These are phyloP conservation scores for Eucriotettix oculatus DNA, from an alignment of 2,888 invertebrate genomes.

Conservation along the genomic window DNA sequence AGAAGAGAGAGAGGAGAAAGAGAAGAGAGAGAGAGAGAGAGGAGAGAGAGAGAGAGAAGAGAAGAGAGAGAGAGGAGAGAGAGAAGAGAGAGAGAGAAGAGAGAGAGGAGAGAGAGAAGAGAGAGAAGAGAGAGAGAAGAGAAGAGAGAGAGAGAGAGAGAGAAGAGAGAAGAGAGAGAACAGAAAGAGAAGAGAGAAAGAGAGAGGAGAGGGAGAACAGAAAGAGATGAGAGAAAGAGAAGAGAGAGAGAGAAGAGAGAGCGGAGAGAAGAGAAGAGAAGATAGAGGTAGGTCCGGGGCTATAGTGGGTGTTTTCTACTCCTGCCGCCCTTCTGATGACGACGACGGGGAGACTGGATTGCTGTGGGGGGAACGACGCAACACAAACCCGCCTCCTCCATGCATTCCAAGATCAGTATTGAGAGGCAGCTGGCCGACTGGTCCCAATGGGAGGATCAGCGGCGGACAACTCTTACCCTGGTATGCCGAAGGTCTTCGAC, in stretches of 20 bases:
- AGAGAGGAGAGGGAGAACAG: too few relatives aligned
- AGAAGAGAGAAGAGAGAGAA: not conserved
- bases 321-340: too few relatives aligned
- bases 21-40: not conserved
- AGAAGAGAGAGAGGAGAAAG: not conserved
- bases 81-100: not conserved
- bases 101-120: not conserved
- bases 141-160: not conserved
- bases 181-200: not conserved
- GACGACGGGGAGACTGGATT: too few relatives aligned
- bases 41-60: not conserved
- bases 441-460: too few relatives aligned
- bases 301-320: not conserved
- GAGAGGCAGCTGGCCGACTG: too few relatives aligned
- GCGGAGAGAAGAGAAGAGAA: not conserved
- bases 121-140: not conserved
- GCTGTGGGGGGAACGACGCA: too few relatives aligned
- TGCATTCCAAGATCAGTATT: too few relatives aligned
- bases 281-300: not conserved
- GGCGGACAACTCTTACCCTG: too few relatives aligned
- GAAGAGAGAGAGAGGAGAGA: not conserved
- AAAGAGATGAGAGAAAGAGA: too few relatives aligned
- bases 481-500: too few relatives aligned
- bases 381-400: too few relatives aligned
- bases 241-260: too few relatives aligned